These are phyloP conservation scores for Eulemur mongoz DNA, from an alignment of 2,797 vertebrate species.

Conservation along the genomic window DNA sequence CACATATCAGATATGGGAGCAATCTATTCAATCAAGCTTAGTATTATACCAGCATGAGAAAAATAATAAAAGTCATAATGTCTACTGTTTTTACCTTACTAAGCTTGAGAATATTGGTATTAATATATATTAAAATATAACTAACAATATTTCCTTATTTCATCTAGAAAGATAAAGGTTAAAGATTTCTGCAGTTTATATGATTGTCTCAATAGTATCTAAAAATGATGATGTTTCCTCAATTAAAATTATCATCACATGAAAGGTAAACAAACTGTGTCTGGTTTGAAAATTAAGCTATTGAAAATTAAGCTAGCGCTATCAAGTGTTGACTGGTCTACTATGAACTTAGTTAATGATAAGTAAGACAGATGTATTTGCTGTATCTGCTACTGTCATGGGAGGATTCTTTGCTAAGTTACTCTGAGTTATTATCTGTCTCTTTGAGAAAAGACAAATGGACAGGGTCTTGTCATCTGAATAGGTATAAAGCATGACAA, in stretches of 20 bases:
- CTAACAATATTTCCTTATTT: neutral
- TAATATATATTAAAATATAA: neutral
- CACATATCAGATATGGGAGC: neutral
- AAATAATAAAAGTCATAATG: neutral
- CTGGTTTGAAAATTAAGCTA: neutral
- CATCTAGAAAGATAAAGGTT: neutral
- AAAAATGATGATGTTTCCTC: neutral
- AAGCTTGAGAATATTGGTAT: neutral
- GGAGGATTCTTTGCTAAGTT: slow-evolving; percentile 27
- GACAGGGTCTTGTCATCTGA: slow-evolving; percentile 36
- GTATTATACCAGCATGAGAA: neutral
- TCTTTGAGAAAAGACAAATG: slow-evolving; percentile 18
- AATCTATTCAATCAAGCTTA: neutral
- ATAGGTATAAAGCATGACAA: slow-evolving; percentile 43
- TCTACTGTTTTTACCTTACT: neutral
- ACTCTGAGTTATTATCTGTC: slow-evolving; percentile 19
- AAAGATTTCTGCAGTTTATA: neutral
- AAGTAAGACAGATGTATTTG: neutral
- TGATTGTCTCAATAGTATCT: slow-evolving; percentile 2
- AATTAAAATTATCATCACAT: neutral
- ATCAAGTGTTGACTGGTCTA: neutral
- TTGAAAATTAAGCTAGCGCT: neutral
- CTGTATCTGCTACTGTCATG: neutral
- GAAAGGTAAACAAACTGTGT: neutral
- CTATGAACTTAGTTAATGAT: neutral